A percentile compares a stretch with the other conserved stretches of the same genome.
Evolutionary conservation across 2,113 vertebrate genomes (phyloP).

Genomic region (Sinocyclocheilus maitianheensis): DNA sequence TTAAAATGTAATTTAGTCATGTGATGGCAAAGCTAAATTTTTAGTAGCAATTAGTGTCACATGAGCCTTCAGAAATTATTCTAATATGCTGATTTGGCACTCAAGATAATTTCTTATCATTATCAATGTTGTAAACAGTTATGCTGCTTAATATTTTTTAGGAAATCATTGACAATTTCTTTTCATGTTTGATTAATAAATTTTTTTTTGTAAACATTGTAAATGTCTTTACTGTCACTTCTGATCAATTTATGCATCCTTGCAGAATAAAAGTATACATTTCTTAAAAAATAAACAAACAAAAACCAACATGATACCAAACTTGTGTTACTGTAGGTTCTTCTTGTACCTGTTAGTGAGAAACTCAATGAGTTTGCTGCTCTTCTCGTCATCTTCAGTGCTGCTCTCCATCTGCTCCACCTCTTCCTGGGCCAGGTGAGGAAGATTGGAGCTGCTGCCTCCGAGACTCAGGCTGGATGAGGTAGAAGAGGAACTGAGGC

Average conservation of each 20-base stretch:
- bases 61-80: too few species aligned
- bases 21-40: too few species aligned
- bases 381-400: conserved; percentile 88
- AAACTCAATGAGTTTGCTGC: conserved; percentile 96
- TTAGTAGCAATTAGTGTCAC: too few species aligned
- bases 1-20: too few species aligned
- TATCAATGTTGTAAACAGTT: neutral
- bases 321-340: neutral
- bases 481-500: conserved; percentile 93
- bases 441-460: conserved; percentile 91
- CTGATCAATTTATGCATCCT: too few species aligned
- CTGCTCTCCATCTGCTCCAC: conserved; percentile 76
- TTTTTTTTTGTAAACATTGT: too few species aligned
- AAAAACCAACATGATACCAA: neutral
- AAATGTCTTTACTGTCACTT: too few species aligned
- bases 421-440: conserved; percentile 88
- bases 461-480: conserved; percentile 95
- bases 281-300: too few species aligned
- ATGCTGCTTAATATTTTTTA: neutral
- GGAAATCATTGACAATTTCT: neutral
- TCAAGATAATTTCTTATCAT: neutral
- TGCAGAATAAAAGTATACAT: too few species aligned
- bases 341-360: conserved; percentile 88
- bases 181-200: too few species aligned
- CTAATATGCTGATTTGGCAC: neutral